Base-by-base conservation (phyloP, 2,888 invertebrate genomes). In the Cactoblastis cactorum region DNA sequence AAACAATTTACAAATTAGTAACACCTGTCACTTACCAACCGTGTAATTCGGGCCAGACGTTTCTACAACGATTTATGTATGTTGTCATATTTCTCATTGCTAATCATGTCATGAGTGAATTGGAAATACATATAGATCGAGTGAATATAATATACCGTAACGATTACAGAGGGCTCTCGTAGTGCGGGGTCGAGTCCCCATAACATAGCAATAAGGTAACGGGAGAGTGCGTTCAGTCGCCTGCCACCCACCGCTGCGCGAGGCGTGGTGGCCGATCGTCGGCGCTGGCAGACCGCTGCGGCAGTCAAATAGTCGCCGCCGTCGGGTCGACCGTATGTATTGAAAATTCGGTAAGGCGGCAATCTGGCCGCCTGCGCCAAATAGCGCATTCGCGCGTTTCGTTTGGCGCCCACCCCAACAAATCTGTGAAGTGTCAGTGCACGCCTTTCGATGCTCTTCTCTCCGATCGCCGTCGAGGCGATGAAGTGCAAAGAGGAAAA, bases 401-500 rank as follows among this genome's bases (percentile, higher is more conserved):
- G 67, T 67, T 69, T 72, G 77, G 74, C 77, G 50, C 59, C 55
- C 53, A 54, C 54, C 57, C 53, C 65, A 58, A 61, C 5, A 59
- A 64, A 65, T 62, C 63, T 77, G 76, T 79, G 74, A 72, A 78
- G 81, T 83, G 81, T 74, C 72, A 67, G 81, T 80, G 79, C 77
- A 66, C 72, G 74, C 79, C 73, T 75, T 81, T 85, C 83, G 76
- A 89, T 88, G 88, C 87, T 86, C 86, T 87, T 87, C 82, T 80
- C 88, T 86, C 82, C 83, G 63, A 85, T 89, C 87, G 88, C 86
- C 84, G 80, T 78, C 57, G 84, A 84, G 83, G 88, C 89, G 89
- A 90, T 90, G 90, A 90, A 90, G 90, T 90, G 90, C 80, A 89
- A 89, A 83, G 90, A 87, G 85, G 89, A 86, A 80, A 90, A 90